phyloP scores from a whole-genome alignment of 2,113 vertebrate genomes.

The Chascanopsetta lugubris region DNA sequence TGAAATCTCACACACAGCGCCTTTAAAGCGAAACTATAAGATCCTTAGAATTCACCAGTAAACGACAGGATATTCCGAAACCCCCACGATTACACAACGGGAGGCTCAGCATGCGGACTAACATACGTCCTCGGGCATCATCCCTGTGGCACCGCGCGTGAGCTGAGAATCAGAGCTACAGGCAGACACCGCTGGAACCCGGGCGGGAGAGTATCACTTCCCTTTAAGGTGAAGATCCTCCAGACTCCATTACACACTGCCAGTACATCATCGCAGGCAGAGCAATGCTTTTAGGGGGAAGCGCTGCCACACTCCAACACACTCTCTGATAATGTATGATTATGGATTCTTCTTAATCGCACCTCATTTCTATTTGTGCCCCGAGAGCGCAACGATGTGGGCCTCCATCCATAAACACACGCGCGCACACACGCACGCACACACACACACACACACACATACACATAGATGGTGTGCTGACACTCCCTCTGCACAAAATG shows the following conservation, averaged over 20 bases:
- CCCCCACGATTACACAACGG: too few species aligned
- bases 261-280: slow-evolving; percentile 17
- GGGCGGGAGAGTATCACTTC: slow-evolving; percentile 31
- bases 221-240: slow-evolving; percentile 27
- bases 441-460: too few species aligned
- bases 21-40: too few species aligned
- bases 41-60: too few species aligned
- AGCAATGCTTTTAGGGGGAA: slow-evolving; percentile 45
- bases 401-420: slow-evolving; percentile 55
- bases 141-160: too few species aligned
- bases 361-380: slow-evolving; percentile 42
- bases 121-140: too few species aligned
- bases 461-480: slow-evolving; percentile 45
- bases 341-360: slow-evolving; percentile 64
- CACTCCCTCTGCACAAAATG: slow-evolving; percentile 31
- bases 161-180: not conserved
- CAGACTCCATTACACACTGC: slow-evolving; percentile 28
- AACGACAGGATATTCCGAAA: too few species aligned
- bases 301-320: slow-evolving; percentile 34
- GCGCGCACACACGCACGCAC: too few species aligned
- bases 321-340: slow-evolving; percentile 62
- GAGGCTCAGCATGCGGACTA: too few species aligned
- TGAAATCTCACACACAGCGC: too few species aligned
- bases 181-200: not conserved
- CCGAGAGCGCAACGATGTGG: not conserved